These are phyloP conservation scores for Sturmia bella DNA, from an alignment of 2,888 invertebrate species.

Conservation along the genomic window DNA sequence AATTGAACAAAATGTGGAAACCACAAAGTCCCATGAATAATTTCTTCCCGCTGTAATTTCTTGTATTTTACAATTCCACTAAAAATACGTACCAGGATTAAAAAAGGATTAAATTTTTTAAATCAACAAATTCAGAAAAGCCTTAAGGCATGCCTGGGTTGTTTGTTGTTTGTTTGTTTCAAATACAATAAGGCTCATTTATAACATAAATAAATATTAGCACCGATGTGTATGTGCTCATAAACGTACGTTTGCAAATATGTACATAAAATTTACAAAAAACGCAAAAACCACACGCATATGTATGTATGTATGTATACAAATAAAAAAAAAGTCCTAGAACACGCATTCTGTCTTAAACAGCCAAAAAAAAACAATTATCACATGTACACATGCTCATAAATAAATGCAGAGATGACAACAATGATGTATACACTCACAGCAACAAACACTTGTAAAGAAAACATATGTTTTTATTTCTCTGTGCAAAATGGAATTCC, in stretches of 20 bases:
- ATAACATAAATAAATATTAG: constrained; percentile 59
- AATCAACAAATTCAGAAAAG: constrained; percentile 16
- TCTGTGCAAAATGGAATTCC: constrained; percentile 13
- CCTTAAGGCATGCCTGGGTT: constrained; percentile 31
- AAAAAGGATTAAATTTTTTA: constrained; percentile 55
- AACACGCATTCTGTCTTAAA: constrained; percentile 10
- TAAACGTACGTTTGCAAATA: constrained; percentile 1
- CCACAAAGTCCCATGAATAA: constrained; percentile 13
- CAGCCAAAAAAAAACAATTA: constrained; percentile 10
- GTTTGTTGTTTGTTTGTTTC: constrained; percentile 44
- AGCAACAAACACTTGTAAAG: constrained; percentile 60
- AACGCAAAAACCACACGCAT: constrained; percentile 47
- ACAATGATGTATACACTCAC: constrained; percentile 35
- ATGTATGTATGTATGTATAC: constrained; percentile 3
- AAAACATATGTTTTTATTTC: constrained; percentile 60
- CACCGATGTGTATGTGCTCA: too few relatives aligned
- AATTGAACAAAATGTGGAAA: background rate
- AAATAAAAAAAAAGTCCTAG: constrained; percentile 27
- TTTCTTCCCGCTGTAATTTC: constrained; percentile 23
- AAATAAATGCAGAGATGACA: constrained; percentile 48
- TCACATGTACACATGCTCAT: constrained; percentile 29
- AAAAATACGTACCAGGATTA: constrained; percentile 53
- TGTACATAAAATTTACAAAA: constrained; percentile 33
- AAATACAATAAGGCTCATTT: constrained; percentile 64
- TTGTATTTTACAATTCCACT: constrained; percentile 4